Evolutionary conservation across 2,113 vertebrate species (phyloP).

Genomic region (Prolemur simus): DNA sequence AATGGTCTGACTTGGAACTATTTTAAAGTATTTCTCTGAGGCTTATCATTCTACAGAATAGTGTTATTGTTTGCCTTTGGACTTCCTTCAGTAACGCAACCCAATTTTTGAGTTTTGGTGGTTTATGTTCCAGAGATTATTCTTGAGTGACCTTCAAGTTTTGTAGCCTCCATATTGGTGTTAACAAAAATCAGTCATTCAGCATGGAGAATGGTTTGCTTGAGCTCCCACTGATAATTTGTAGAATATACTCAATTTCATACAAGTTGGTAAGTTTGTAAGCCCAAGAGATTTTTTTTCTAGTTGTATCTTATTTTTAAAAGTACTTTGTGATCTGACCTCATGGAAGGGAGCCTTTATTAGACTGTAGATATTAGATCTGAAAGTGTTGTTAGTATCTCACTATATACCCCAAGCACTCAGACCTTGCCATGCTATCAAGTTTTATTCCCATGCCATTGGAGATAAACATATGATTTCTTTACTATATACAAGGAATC

Average conservation of each 20-base stretch:
- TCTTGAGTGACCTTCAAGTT: constrained; percentile 29
- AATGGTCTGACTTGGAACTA: constrained; percentile 40
- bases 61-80: constrained; percentile 38
- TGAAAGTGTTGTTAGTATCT: neutral
- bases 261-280: neutral
- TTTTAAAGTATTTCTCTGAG: constrained; percentile 30
- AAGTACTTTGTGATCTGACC: neutral
- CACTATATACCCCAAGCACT: neutral
- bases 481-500: neutral
- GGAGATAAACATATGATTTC: neutral
- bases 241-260: constrained; percentile 7
- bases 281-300: constrained; percentile 11
- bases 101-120: neutral
- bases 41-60: constrained; percentile 44
- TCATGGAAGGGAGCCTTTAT: neutral
- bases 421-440: neutral
- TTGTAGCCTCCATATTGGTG: neutral
- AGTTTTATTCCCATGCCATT: neutral
- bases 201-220: neutral
- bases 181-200: constrained; percentile 28
- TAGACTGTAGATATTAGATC: neutral
- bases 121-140: constrained; percentile 48
- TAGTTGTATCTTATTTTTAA: neutral
- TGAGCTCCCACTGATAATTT: constrained; percentile 7
- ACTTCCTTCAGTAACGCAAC: constrained; percentile 41